phyloP scores from a whole-genome alignment of 2,113 vertebrate species.

The Tychaedon coryphoeus region DNA sequence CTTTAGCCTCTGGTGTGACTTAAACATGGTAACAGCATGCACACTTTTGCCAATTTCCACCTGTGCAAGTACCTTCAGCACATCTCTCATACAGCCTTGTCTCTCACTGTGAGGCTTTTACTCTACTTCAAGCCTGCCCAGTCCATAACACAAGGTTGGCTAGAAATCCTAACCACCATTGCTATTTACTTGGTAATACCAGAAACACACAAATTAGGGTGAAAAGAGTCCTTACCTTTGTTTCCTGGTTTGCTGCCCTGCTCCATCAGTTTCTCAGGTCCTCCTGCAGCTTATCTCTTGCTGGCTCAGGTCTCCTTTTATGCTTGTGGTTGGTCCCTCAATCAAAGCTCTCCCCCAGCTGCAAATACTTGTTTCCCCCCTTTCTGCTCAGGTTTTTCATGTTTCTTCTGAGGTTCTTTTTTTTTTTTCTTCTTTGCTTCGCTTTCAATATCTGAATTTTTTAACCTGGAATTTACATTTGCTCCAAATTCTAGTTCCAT shows the following conservation, averaged over 20 bases:
- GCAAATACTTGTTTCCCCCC: background rate
- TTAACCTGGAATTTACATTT: background rate
- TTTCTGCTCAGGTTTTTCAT: background rate
- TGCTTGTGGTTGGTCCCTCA: background rate
- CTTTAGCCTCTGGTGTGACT: background rate
- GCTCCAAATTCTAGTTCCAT: background rate
- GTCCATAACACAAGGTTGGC: background rate
- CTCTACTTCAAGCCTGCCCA: background rate
- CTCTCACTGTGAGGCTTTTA: background rate
- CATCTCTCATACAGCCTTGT: background rate
- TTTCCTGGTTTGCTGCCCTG: background rate
- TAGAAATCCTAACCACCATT: background rate
- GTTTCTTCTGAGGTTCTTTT: background rate
- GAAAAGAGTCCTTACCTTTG: background rate
- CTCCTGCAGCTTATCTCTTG: accelerated
- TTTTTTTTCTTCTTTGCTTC: background rate
- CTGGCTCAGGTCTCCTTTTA: background rate
- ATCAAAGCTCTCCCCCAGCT: background rate
- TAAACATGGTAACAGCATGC: accelerated
- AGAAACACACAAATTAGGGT: background rate
- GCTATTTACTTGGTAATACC: background rate
- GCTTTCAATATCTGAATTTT: background rate
- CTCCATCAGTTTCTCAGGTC: background rate
- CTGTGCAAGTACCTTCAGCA: background rate
- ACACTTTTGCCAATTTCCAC: background rate